phyloP scores from a whole-genome alignment of 2,888 invertebrate genomes.

The Seira sanloemensis region DNA sequence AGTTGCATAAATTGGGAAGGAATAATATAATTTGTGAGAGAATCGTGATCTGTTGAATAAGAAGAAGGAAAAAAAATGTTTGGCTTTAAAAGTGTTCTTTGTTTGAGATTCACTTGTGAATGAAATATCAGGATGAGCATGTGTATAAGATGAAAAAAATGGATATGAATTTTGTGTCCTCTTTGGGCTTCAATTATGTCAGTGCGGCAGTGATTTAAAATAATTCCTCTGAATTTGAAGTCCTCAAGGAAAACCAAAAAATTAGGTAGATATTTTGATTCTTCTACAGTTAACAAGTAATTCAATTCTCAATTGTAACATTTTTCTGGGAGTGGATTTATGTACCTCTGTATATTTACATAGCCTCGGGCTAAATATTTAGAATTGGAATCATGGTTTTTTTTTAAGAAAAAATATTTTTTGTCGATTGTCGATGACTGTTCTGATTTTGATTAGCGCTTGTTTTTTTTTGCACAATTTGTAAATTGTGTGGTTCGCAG shows the following conservation, averaged over 20 bases:
- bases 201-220: constrained; percentile 21
- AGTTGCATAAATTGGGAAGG: background rate
- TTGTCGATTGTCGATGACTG: no score
- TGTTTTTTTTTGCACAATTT: background rate
- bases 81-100: constrained; percentile 8
- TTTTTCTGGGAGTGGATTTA: constrained; percentile 23
- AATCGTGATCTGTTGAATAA: background rate
- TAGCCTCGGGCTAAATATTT: background rate
- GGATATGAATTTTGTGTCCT: background rate
- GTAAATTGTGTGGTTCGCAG: constrained; percentile 6
- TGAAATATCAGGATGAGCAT: constrained; percentile 2
- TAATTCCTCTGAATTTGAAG: no score
- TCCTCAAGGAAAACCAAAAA: no score
- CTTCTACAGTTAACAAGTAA: background rate
- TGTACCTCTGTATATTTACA: background rate
- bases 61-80: background rate
- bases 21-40: background rate
- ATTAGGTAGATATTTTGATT: no score
- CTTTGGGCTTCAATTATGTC: constrained; percentile 38
- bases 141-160: constrained; percentile 14
- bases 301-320: constrained; percentile 8
- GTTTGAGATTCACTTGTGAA: background rate
- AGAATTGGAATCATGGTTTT: background rate
- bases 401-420: no score
- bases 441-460: background rate